phyloP scores from a whole-genome alignment of 53 echinoderm and acorn worm genomes.

The Pentamera pediparva region DNA sequence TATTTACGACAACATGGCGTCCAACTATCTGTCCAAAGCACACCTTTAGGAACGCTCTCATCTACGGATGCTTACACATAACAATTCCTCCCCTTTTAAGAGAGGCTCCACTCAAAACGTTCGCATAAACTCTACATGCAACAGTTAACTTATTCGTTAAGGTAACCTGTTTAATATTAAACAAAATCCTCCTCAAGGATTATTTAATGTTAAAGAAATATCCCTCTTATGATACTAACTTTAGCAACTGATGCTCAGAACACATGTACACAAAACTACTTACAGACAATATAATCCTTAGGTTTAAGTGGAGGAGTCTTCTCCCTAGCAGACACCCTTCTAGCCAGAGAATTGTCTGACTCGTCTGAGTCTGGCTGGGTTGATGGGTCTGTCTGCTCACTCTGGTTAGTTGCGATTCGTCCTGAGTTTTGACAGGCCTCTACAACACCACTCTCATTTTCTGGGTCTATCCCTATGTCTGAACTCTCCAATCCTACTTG shows the following conservation, averaged over 20 bases:
- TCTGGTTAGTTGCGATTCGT: background rate
- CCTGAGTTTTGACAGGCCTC: background rate
- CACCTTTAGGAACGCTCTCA: no score
- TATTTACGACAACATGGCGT: no score
- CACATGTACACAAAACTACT: background rate
- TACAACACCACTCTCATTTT: background rate
- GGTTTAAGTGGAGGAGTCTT: background rate
- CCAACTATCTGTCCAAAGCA: no score
- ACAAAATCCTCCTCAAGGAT: no score
- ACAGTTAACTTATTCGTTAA: no score
- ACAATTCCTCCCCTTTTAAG: constrained; percentile 5
- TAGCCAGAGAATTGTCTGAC: background rate
- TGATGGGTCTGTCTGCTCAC: no score
- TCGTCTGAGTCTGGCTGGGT: background rate
- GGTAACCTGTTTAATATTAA: no score
- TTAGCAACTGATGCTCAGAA: background rate
- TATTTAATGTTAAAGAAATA: no score
- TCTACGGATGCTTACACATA: background rate
- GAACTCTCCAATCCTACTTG: background rate
- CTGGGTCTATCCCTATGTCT: no score
- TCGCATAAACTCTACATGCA: no score
- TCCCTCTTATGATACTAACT: no score
- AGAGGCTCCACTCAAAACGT: no score
- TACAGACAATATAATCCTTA: background rate
- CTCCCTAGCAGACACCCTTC: constrained; percentile 3